Evolutionary conservation across 2,797 vertebrate species (phyloP).

Genomic region (Chelon auratus): DNA sequence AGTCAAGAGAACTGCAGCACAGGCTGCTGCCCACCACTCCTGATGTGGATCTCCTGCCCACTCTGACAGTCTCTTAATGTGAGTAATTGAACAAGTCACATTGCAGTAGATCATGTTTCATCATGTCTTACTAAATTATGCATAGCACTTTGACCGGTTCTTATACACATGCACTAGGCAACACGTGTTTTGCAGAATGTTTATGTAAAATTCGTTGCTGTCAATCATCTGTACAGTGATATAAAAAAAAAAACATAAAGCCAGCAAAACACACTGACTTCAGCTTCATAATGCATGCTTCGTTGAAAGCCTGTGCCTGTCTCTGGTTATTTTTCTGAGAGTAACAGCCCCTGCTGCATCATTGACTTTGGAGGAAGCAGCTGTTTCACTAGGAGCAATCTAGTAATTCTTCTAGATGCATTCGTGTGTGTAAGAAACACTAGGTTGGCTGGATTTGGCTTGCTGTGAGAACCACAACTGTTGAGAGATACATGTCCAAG

Average conservation of each 20-base stretch:
- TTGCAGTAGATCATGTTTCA: constrained; percentile 22
- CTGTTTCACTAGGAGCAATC: not conserved
- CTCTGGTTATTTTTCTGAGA: not conserved
- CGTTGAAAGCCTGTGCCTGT: not conserved
- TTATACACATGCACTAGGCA: not conserved
- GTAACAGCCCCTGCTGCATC: not conserved
- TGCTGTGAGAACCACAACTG: not conserved
- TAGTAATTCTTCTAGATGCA: not conserved
- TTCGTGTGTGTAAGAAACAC: not conserved
- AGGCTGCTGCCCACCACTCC: constrained; percentile 8
- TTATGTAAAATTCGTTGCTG: not conserved
- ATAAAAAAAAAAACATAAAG: not conserved
- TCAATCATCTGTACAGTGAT: not conserved
- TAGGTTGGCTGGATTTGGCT: not conserved
- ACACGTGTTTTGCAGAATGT: not conserved
- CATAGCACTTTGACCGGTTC: not conserved
- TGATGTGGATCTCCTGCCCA: constrained; percentile 19
- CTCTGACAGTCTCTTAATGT: constrained; percentile 9
- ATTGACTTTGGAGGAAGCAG: no score
- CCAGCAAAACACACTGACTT: not conserved
- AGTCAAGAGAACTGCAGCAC: not conserved
- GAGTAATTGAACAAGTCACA: constrained; percentile 34
- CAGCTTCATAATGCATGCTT: not conserved
- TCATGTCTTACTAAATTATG: not conserved
- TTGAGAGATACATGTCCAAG: not conserved